Evolutionary conservation across 2,797 vertebrate genomes (phyloP).

Genomic region (Philypnodon macrostomus): DNA sequence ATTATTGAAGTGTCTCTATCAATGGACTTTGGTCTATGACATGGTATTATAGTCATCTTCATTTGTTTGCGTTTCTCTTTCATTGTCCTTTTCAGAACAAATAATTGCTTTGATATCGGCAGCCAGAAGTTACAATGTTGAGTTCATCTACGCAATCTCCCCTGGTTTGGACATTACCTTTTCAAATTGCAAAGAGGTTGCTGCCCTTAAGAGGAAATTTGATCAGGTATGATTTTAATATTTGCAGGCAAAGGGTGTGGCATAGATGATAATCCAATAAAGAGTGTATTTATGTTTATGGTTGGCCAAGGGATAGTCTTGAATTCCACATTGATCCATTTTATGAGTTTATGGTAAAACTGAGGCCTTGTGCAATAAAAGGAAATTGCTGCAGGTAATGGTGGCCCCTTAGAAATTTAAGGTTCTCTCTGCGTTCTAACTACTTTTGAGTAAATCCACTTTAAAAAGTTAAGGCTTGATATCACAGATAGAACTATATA

Average conservation of each 20-base stretch:
- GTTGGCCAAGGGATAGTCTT: slow-evolving; percentile 14
- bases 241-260: slow-evolving; percentile 22
- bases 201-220: slow-evolving; percentile 90
- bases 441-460: too few species aligned
- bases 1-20: slow-evolving; percentile 1
- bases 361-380: too few species aligned
- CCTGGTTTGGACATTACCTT: slow-evolving; percentile 97
- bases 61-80: slow-evolving; percentile 20
- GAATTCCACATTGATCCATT: neutral
- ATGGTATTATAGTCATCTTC: neutral
- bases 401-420: too few species aligned
- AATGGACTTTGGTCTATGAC: slow-evolving; percentile 4
- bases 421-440: too few species aligned
- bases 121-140: slow-evolving; percentile 85
- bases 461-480: too few species aligned
- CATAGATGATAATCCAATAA: slow-evolving; percentile 6
- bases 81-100: slow-evolving; percentile 80
- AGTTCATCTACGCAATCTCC: slow-evolving; percentile 96
- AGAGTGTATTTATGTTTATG: slow-evolving; percentile 25
- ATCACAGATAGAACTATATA: too few species aligned
- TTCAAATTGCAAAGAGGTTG: slow-evolving; percentile 91
- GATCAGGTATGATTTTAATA: slow-evolving; percentile 83
- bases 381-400: neutral
- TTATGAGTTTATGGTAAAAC: too few species aligned
- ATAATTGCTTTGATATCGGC: slow-evolving; percentile 89